phyloP scores from a whole-genome alignment of 2,888 invertebrate species.

The Tipula lateralis region DNA sequence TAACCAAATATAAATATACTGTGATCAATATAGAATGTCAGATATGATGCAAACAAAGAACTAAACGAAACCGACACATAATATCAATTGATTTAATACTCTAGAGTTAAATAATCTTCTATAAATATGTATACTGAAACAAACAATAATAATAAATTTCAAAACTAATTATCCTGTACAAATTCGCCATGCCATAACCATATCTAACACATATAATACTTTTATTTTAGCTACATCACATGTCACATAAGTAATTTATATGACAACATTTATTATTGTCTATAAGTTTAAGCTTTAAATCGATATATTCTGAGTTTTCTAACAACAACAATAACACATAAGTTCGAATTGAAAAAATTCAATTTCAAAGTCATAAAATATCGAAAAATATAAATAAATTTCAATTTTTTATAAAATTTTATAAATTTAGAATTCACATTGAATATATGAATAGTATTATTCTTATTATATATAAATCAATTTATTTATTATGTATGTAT shows the following conservation, averaged over 20 bases:
- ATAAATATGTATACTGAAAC: too few relatives aligned
- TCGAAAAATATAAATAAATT: neutral
- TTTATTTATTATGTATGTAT: neutral
- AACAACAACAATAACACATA: neutral
- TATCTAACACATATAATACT: neutral
- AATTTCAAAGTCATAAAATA: neutral
- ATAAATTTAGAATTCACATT: neutral
- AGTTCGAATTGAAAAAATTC: neutral
- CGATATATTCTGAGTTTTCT: neutral
- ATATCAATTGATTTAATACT: too few relatives aligned
- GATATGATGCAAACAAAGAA: too few relatives aligned
- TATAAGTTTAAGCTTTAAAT: neutral
- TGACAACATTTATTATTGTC: neutral
- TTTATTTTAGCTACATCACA: neutral
- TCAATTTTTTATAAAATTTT: neutral
- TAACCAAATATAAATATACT: too few relatives aligned
- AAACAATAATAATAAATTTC: neutral
- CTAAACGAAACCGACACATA: too few relatives aligned
- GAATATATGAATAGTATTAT: neutral
- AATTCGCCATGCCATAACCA: neutral
- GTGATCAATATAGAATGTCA: too few relatives aligned
- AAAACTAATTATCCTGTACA: neutral
- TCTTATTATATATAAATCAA: neutral
- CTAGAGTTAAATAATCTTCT: too few relatives aligned
- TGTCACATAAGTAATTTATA: neutral